Conservation (phyloP, 2,888 invertebrate species). For the Orchestes rusci region DNA sequence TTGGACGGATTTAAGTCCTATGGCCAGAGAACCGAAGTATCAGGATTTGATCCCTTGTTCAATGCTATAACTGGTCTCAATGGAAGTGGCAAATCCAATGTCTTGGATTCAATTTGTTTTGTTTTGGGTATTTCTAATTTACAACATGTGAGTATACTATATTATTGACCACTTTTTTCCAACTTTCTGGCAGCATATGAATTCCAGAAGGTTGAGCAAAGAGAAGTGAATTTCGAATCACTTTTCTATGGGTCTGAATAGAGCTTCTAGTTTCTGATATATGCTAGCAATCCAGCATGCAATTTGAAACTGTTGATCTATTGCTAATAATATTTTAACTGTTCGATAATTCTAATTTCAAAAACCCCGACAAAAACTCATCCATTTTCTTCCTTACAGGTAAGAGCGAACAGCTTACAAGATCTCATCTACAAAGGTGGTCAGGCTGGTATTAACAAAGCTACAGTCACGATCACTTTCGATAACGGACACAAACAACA, state of each 20-base stretch:
- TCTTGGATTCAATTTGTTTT: slow-evolving; percentile 96
- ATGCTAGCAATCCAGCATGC: too few relatives aligned
- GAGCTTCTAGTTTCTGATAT: too few relatives aligned
- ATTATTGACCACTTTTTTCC: not conserved
- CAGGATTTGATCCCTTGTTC: slow-evolving; percentile 88
- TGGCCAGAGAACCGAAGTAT: slow-evolving; percentile 84
- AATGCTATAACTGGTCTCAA: slow-evolving; percentile 98
- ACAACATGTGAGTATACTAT: slow-evolving; percentile 61
- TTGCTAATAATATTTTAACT: too few relatives aligned
- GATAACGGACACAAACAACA: slow-evolving; percentile 78
- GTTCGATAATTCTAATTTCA: too few relatives aligned
- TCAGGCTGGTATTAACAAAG: slow-evolving; percentile 91
- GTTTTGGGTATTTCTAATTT: slow-evolving; percentile 92
- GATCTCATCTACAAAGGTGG: slow-evolving; percentile 98
- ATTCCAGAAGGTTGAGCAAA: too few relatives aligned
- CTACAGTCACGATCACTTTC: slow-evolving; percentile 91
- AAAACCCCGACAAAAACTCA: too few relatives aligned
- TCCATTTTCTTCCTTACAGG: slow-evolving; percentile 56
- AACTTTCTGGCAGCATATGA: not conserved
- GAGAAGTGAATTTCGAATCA: too few relatives aligned
- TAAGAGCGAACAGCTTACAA: slow-evolving; percentile 81
- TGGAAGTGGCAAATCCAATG: slow-evolving; percentile 96
- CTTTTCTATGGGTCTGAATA: too few relatives aligned
- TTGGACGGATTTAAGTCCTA: slow-evolving; percentile 99
- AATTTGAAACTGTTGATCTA: too few relatives aligned